Evolutionary conservation across 2,113 vertebrate genomes (phyloP), one percentile per base, ranked within the genome.

Genomic region (Hippocampus barbouri): DNA sequence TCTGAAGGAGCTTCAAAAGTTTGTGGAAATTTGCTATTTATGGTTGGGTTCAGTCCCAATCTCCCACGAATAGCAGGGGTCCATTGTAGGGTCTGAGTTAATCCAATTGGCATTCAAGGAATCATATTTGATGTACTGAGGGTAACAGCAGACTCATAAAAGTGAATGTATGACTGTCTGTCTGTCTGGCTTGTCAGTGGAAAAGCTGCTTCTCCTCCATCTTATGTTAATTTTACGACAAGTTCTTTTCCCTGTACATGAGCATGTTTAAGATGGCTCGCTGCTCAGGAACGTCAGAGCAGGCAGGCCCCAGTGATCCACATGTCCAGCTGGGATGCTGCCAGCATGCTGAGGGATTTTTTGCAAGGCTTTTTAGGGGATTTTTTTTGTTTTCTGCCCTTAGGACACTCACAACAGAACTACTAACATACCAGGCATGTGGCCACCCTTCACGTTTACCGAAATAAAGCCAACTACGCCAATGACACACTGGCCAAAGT

Each of bases 361-460:
- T 87, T 82, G 84, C 80, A 80, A 78, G 75, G 78, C 72, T 81
- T 89, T 84, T 78, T 63, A 72, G 86, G 84, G 87, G 75, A 84
- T 86, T 90, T 87, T 74, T 79, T 60, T 69, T 47, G 12, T 47
- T 47, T 23, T 70, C 71, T 60, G 69, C 74, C 71, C 60, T 73
- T 78, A 72, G 79, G 79, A 79, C 66, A 72, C 70, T 40, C 57
- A 81, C 72, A 74, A 76, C 54, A 78, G 66, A 71, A 77, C 40
- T 40, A 64, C 75, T 61, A 79, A 78, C 62, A 81, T 79, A 69
- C 77, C 72, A 82, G 79, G 76, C 72, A 79, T 41, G 63, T 63
- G 78, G 75, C 64, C 49, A 77, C 67, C 69, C 73, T 82, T 71
- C 76, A 73, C 61, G 62, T 60, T 8, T 49, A 59, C 53, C 38